phyloP scores from a whole-genome alignment of 2,797 vertebrate genomes.

The Mus caroli region DNA sequence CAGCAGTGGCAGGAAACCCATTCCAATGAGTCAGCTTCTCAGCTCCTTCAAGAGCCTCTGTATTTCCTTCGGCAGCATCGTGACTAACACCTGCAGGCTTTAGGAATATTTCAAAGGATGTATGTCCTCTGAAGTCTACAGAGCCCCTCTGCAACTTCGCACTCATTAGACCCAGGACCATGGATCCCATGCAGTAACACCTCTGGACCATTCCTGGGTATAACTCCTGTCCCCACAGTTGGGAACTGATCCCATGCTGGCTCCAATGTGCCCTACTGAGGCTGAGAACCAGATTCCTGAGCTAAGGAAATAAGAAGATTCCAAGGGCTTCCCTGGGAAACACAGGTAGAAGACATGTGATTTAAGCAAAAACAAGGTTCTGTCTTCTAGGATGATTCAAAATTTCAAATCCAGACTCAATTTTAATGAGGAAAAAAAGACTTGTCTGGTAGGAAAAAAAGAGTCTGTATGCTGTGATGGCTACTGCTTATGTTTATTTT shows the following conservation, averaged over 20 bases:
- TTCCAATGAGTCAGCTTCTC: background rate
- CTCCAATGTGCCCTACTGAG: background rate
- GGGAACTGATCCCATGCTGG: background rate
- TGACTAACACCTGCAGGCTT: background rate
- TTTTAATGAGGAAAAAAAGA: slow-evolving; percentile 64
- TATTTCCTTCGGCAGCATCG: background rate
- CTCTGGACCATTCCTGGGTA: background rate
- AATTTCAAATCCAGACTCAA: slow-evolving; percentile 75
- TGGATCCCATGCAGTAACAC: rapidly evolving
- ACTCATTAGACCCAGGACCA: background rate
- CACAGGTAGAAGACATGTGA: background rate
- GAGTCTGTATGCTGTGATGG: slow-evolving; percentile 46
- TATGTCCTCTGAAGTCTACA: background rate
- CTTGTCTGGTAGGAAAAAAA: slow-evolving; percentile 59
- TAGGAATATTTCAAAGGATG: background rate
- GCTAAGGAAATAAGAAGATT: slow-evolving; percentile 2
- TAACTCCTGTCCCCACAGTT: background rate
- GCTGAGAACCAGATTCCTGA: background rate
- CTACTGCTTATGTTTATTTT: slow-evolving; percentile 57
- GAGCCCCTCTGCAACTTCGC: background rate
- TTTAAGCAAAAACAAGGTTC: slow-evolving; percentile 66
- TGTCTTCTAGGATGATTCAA: slow-evolving; percentile 78
- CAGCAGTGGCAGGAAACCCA: background rate
- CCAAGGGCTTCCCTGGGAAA: slow-evolving; percentile 48
- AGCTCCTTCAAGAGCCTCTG: background rate